Base-by-base conservation (phyloP, 2,113 vertebrate species). In the Stegastes partitus region DNA sequence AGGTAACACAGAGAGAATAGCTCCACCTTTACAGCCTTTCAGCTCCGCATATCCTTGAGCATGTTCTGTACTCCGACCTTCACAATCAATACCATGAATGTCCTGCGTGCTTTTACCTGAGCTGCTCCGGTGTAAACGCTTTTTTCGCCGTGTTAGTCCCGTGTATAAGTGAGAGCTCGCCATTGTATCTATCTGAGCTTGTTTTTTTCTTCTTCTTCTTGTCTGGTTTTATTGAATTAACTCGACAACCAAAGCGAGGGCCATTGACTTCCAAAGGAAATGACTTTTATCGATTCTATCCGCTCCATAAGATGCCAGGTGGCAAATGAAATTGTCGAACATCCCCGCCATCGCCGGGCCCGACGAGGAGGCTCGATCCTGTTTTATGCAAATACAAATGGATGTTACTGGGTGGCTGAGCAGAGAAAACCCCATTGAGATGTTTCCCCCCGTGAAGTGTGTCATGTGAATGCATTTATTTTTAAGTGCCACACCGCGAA, bases 401-500 rank as follows among this genome's bases (percentile, higher is more conserved):
- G 57, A 82, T 86, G 88, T 75, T 81, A 63, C 50, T 63, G 89
- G 90, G 37, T 84, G 91, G 81, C 28, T 61, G 83, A 84, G 68
- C 83, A 81, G 57, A 65, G 84, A 63, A 77, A 77, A 39, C 68
- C 79, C 75, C 47, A 22, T 61, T 82, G 81, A 82, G 83, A 85
- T 64, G 68, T 89, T 85, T 69, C 86, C 66, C 54, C 86, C 66
- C 54, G 61, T 53, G 53, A 90, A 88, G 81, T 85, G 88, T 93
- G 93, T 84, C 91, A 87, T 61, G 80, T 74, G 84, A 82, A 67
- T 65, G 78, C 78, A 19, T 90, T 87, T 77, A 86, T 81, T 85
- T 89, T 86, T 67, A 84, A 91, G 86, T 74, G 68, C 19, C 1
- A 66, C 47, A 6, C n/a, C 49, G 50, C 11, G 57, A 76, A 84